Evolutionary conservation across 2,113 vertebrate genomes (phyloP).

Genomic region (human (Homo sapiens)): DNA sequence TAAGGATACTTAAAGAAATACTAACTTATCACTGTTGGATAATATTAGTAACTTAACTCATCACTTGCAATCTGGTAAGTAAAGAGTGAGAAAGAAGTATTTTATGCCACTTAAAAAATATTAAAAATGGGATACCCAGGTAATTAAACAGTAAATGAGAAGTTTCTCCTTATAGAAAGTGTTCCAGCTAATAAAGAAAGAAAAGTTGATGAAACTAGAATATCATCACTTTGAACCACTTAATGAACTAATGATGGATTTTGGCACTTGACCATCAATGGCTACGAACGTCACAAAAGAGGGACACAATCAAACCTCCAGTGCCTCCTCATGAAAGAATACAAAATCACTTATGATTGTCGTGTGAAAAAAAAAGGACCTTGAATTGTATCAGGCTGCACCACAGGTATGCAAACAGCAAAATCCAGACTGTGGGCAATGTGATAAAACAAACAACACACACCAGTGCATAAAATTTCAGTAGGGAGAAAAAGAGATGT

Average conservation of each 20-base stretch:
- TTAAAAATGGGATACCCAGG: neutral
- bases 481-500: neutral
- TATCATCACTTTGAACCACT: neutral
- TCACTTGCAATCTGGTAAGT: neutral
- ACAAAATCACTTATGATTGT: neutral
- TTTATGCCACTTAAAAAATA: neutral
- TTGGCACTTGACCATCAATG: neutral
- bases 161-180: neutral
- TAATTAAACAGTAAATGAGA: neutral
- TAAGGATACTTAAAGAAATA: neutral
- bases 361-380: neutral
- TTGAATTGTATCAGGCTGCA: neutral
- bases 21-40: neutral
- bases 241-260: neutral
- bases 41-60: constrained; percentile 4
- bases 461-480: neutral
- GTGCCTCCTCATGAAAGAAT: neutral
- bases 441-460: neutral
- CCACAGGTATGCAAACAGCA: neutral
- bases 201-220: neutral
- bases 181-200: neutral
- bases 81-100: neutral
- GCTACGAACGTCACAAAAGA: neutral
- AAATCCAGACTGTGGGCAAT: neutral
- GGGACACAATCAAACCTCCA: neutral